These are phyloP conservation scores for Apodemus speciosus DNA, from an alignment of 2,113 vertebrate species.

Conservation along the genomic window DNA sequence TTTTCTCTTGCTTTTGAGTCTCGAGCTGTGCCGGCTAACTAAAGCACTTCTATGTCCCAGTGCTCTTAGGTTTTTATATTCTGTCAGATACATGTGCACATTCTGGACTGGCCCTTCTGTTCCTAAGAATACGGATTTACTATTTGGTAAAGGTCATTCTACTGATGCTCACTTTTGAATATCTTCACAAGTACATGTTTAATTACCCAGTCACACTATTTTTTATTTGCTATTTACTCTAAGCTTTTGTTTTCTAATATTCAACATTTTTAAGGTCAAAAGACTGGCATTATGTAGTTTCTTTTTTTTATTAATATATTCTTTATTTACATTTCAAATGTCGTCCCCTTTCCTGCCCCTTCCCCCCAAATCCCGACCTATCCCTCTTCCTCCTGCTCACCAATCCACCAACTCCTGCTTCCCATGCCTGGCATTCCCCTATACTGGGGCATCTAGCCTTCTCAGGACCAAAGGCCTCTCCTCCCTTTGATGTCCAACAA, in stretches of 20 bases:
- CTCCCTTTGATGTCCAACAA: too few relatives aligned
- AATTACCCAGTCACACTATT: not conserved
- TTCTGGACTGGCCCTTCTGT: not conserved
- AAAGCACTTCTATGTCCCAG: not conserved
- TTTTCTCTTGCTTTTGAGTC: not conserved
- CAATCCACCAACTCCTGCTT: too few relatives aligned
- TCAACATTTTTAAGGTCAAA: not conserved
- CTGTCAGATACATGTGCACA: not conserved
- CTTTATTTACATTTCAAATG: too few relatives aligned
- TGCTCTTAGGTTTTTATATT: conserved; percentile 19
- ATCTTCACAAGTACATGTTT: conserved; percentile 1
- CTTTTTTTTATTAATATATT: not conserved
- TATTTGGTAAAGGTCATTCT: conserved; percentile 10
- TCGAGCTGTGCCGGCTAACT: not conserved
- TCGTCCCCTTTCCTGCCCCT: too few relatives aligned
- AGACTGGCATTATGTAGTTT: not conserved
- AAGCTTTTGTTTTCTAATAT: not conserved
- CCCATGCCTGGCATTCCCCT: too few relatives aligned
- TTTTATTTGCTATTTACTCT: conserved; percentile 46
- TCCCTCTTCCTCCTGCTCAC: too few relatives aligned
- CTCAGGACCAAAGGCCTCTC: too few relatives aligned
- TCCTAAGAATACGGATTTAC: not conserved
- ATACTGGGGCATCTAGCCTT: too few relatives aligned
- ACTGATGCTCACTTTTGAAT: conserved; percentile 6
- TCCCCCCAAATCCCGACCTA: too few relatives aligned